These are phyloP conservation scores for Myopa tessellatipennis DNA, from an alignment of 2,888 invertebrate genomes.

Conservation along the genomic window DNA sequence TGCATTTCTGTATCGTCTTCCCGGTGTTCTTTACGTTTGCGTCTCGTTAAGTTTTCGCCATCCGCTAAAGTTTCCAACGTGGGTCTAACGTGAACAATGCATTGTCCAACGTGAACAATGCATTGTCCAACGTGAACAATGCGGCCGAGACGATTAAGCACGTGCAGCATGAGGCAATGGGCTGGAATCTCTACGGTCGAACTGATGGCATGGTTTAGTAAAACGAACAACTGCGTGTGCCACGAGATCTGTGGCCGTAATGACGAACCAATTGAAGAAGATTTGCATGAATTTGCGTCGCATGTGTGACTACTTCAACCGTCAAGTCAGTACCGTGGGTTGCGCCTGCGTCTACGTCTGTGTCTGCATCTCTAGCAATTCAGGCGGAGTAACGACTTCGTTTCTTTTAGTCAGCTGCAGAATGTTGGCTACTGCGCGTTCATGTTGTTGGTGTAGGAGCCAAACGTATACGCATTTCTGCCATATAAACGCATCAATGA, in stretches of 20 bases:
- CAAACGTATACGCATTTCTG: conserved; percentile 71
- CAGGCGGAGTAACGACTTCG: conserved; percentile 71
- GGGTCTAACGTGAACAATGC: conserved; percentile 78
- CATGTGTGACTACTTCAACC: conserved; percentile 75
- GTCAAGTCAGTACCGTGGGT: conserved; percentile 70
- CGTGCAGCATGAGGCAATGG: conserved; percentile 74
- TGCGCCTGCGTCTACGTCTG: conserved; percentile 36
- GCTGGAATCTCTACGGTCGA: conserved; percentile 82
- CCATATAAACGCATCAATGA: conserved; percentile 62
- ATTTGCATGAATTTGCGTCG: conserved; percentile 75
- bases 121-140: no score
- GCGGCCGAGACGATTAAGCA: conserved; percentile 78
- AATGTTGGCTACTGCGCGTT: conserved; percentile 74
- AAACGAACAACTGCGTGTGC: conserved; percentile 78
- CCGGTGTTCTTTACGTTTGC: not conserved
- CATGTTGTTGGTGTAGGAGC: conserved; percentile 73
- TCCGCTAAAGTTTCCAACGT: conserved; percentile 85
- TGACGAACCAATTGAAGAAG: conserved; percentile 83
- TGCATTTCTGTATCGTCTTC: not conserved
- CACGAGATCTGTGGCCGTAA: conserved; percentile 79
- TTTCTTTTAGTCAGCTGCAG: conserved; percentile 76
- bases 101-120: no score
- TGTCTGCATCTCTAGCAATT: conserved; percentile 67
- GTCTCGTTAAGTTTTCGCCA: conserved; percentile 73
- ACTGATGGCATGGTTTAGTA: conserved; percentile 78